Evolutionary conservation across 2,888 invertebrate genomes (phyloP).

Genomic region (Myopa testacea): DNA sequence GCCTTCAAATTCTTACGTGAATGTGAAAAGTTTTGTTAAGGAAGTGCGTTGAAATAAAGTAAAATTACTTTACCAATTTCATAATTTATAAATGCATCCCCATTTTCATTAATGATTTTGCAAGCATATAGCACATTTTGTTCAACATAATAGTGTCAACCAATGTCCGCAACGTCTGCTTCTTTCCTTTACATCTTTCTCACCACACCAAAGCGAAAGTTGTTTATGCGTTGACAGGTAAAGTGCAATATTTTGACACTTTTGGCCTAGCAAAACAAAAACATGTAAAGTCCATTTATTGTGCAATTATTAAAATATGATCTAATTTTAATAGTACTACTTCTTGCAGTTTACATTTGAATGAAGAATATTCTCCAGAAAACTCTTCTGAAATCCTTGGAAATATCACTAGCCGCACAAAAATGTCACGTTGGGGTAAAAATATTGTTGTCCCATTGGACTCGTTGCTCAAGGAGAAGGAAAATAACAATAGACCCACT

Average conservation of each 20-base stretch:
- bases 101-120: not conserved
- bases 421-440: constrained; percentile 76
- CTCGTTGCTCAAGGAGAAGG: constrained; percentile 75
- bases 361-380: constrained; percentile 33
- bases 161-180: not conserved
- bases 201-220: constrained; percentile 39
- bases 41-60: too few species aligned
- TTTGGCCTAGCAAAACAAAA: constrained; percentile 39
- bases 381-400: not conserved
- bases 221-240: constrained; percentile 44
- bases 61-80: too few species aligned
- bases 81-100: not conserved
- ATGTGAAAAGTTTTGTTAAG: too few species aligned
- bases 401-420: constrained; percentile 33
- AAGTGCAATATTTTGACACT: constrained; percentile 47
- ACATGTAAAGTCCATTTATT: constrained; percentile 7
- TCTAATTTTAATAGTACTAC: not conserved
- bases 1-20: too few species aligned
- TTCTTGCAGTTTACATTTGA: constrained; percentile 33
- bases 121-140: too few species aligned
- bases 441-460: constrained; percentile 76
- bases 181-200: not conserved
- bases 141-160: constrained; percentile 24
- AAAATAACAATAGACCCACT: constrained; percentile 87
- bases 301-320: constrained; percentile 21